Conservation (phyloP, 2,888 invertebrate species). For the Lymantria dispar region DNA sequence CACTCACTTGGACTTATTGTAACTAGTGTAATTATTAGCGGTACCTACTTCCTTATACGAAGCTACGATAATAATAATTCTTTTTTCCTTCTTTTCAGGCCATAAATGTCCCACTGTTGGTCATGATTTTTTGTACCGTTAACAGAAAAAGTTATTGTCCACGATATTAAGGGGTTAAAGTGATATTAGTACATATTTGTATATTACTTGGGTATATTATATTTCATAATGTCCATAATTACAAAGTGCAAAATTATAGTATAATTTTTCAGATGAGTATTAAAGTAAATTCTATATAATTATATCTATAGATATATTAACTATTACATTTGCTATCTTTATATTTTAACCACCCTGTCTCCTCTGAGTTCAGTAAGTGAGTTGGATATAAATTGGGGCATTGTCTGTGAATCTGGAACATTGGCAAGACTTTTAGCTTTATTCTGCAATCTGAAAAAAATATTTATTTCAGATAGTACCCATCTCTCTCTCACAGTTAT, state of each 20-base stretch:
- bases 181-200: too few relatives aligned
- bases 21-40: constrained; percentile 27
- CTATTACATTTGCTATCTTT: constrained; percentile 13
- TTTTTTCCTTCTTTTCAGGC: too few relatives aligned
- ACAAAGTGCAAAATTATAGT: background rate
- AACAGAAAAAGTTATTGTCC: too few relatives aligned
- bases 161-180: too few relatives aligned
- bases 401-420: constrained; percentile 81
- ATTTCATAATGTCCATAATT: constrained; percentile 1
- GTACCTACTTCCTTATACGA: background rate
- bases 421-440: constrained; percentile 61
- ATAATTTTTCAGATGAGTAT: background rate
- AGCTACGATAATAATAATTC: too few relatives aligned
- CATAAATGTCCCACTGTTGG: too few relatives aligned
- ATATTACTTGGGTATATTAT: too few relatives aligned
- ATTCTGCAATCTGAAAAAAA: constrained; percentile 67
- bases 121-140: too few relatives aligned
- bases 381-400: constrained; percentile 82
- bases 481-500: constrained; percentile 38
- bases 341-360: constrained; percentile 56
- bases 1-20: constrained; percentile 31
- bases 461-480: constrained; percentile 34
- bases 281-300: too few relatives aligned
- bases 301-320: background rate
- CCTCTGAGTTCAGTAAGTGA: constrained; percentile 75